Conservation (phyloP, 1,140 invertebrate species). For the Atta cephalotes region DNA sequence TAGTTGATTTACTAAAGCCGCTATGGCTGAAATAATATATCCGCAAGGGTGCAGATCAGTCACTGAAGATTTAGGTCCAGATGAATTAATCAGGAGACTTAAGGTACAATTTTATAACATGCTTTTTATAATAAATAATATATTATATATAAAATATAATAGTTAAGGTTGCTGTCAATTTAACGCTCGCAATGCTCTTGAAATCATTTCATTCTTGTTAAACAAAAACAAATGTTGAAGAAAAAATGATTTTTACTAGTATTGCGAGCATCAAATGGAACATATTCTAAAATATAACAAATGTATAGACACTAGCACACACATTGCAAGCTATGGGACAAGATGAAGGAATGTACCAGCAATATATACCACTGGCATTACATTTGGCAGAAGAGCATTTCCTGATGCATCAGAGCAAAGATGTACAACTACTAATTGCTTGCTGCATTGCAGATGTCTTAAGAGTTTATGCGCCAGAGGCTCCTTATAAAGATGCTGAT, state of each 20-base stretch:
- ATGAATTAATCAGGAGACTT: slow-evolving; percentile 97
- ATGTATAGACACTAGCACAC: slow-evolving; percentile 92
- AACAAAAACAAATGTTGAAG: too few relatives aligned
- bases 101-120: slow-evolving; percentile 88
- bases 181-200: too few relatives aligned
- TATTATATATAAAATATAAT: background rate
- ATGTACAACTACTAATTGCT: slow-evolving; percentile 97
- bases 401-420: slow-evolving; percentile 95
- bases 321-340: slow-evolving; percentile 98
- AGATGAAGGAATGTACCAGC: slow-evolving; percentile 96
- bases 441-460: slow-evolving; percentile 99
- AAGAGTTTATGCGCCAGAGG: slow-evolving; percentile 99
- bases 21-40: slow-evolving; percentile 94
- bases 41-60: slow-evolving; percentile 95
- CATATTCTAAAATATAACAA: slow-evolving; percentile 20
- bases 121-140: background rate
- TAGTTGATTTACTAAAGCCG: slow-evolving; percentile 77
- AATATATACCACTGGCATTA: slow-evolving; percentile 97
- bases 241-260: too few relatives aligned
- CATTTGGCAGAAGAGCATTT: slow-evolving; percentile 97
- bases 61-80: slow-evolving; percentile 96
- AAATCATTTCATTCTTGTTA: too few relatives aligned
- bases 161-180: background rate
- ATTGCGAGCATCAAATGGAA: too few relatives aligned
- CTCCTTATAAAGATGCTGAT: slow-evolving; percentile 97